Evolutionary conservation across 1,140 invertebrate species (phyloP), one percentile per base, ranked within the genome.

Genomic region (Gonioctena quinquepunctata): DNA sequence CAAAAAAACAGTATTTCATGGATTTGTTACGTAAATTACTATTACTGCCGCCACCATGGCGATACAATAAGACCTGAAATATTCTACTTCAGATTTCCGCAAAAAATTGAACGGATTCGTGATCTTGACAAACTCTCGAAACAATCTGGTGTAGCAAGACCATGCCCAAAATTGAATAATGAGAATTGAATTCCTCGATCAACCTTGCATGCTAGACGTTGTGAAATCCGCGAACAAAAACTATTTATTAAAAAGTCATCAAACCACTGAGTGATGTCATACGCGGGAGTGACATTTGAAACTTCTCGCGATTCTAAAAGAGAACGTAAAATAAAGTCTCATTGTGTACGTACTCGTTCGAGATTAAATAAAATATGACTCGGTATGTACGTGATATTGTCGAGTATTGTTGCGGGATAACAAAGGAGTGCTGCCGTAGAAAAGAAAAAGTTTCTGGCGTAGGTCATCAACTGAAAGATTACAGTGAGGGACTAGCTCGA

Each of bases 241-340:
- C 21, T 22, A 57, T 57, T 57, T 25, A 25, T 57, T 21, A n/a
- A 57, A 57, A 57, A n/a, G 25, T n/a, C 54, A 25, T 57, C 25
- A 42, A 23, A 21, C 54, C 19, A 21, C 13, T 13, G 21, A 57
- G 54, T 57, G 54, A 57, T 57, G 54, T 57, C 54, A 57, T 57
- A 57, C 13, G 54, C 21, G 25, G 54, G 54, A 57, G 54, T 57
- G 54, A 57, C 54, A 57, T 57, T 57, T 57, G 25, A 57, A 21
- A 57, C 25, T 57, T 57, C 54, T 57, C 22, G 19, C 33, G 33
- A 57, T 23, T 13, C 4, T 21, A 4, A 57, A 57, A 57, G 54
- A 57, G 54, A 57, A 57, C 25, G 54, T 57, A 22, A 57, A 42
- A 42, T 42, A n/a, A 42, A 42, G 16, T 21, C 54, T 57, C 22